These are phyloP conservation scores for Chloebia gouldiae DNA, from an alignment of 2,113 vertebrate genomes.

Conservation along the genomic window DNA sequence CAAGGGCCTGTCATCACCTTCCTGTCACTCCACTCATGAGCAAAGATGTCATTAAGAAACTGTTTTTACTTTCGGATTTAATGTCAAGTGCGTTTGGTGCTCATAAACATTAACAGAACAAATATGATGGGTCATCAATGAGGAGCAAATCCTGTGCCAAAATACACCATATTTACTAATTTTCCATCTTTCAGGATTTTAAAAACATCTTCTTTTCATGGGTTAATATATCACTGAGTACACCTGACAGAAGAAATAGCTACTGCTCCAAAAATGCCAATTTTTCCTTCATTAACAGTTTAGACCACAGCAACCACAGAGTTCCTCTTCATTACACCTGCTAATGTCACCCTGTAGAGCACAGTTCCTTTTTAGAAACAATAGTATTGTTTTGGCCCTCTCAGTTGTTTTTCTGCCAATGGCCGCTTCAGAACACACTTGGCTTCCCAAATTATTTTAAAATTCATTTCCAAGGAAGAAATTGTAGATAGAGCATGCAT, in stretches of 20 bases:
- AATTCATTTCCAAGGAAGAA: neutral
- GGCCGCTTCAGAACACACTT: neutral
- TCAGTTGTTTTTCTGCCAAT: neutral
- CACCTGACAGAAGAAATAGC: neutral
- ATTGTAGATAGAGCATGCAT: neutral
- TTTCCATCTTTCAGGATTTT: neutral
- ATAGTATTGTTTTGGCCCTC: neutral
- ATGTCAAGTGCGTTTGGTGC: accelerated
- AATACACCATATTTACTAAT: neutral
- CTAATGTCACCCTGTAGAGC: neutral
- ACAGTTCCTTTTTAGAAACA: neutral
- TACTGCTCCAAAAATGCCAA: neutral
- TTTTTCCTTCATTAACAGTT: neutral
- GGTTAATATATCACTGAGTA: neutral
- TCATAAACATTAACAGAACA: neutral
- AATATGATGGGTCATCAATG: neutral
- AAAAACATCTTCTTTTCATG: neutral
- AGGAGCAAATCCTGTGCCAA: neutral
- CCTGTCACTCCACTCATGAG: neutral
- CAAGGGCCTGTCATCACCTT: neutral
- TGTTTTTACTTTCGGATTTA: neutral
- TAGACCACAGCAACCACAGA: neutral
- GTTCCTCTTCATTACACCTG: neutral
- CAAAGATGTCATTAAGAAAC: neutral
- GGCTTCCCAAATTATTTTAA: neutral